Percentiles rank a stretch among this genome's conserved stretches.
phyloP scores from a whole-genome alignment of 2,797 vertebrate species.

The Pipistrellus kuhlii region DNA sequence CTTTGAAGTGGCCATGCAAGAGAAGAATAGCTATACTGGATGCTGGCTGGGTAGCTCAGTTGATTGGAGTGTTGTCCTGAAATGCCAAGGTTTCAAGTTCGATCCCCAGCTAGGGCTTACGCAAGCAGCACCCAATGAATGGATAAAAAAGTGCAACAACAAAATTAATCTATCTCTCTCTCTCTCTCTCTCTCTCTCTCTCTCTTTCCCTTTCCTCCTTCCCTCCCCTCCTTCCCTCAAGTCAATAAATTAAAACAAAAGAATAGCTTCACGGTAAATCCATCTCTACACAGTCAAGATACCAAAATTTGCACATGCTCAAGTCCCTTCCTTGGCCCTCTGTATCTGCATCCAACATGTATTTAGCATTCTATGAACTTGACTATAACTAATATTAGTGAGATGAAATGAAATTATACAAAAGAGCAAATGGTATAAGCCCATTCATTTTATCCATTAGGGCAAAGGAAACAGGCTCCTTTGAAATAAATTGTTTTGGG shows the following conservation, averaged over 20 bases:
- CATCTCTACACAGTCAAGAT: neutral
- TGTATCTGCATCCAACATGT: neutral
- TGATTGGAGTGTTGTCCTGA: neutral
- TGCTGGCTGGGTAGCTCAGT: neutral
- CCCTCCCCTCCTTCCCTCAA: neutral
- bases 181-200: too few relatives aligned
- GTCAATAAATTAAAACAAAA: neutral
- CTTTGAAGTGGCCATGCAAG: neutral
- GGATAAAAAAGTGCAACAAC: neutral
- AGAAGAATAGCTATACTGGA: neutral
- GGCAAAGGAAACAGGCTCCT: neutral
- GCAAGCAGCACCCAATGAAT: neutral
- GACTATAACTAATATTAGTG: neutral
- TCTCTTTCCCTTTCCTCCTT: too few relatives aligned
- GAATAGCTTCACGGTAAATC: neutral
- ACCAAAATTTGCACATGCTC: neutral
- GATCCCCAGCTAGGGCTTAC: neutral
- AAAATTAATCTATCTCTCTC: neutral
- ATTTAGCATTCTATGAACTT: neutral
- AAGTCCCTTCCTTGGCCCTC: neutral
- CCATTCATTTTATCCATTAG: neutral
- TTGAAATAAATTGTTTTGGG: conserved; percentile 13
- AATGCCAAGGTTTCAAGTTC: neutral
- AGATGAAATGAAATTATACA: neutral
- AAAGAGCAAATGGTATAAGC: neutral